These are phyloP conservation scores for Drosophila acutilabella DNA, from an alignment of 2,888 invertebrate species.

Conservation along the genomic window DNA sequence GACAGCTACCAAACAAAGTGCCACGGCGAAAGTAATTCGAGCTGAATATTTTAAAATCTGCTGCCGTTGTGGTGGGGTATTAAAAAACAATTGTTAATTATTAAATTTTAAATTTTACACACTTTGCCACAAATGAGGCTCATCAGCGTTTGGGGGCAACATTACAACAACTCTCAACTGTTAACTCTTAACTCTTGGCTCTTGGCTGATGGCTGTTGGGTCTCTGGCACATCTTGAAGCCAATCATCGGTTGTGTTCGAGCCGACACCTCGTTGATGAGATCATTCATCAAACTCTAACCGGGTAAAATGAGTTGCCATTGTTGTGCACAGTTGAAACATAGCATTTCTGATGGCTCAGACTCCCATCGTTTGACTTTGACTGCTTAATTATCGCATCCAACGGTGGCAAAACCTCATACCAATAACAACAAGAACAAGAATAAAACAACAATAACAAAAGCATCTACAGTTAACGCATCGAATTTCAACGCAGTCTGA, in stretches of 20 bases:
- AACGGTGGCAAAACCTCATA: constrained; percentile 44
- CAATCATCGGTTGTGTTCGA: constrained; percentile 68
- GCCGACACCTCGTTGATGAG: constrained; percentile 83
- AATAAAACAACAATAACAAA: neutral
- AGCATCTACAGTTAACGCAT: constrained; percentile 26
- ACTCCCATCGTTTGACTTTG: constrained; percentile 62
- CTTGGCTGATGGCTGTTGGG: constrained; percentile 1
- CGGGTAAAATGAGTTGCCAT: constrained; percentile 81
- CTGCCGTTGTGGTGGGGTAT: constrained; percentile 63
- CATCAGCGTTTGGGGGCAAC: constrained; percentile 41
- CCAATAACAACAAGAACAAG: constrained; percentile 12
- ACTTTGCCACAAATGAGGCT: constrained; percentile 69
- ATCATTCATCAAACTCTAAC: constrained; percentile 82
- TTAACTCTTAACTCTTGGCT: no score
- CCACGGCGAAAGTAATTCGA: constrained; percentile 70
- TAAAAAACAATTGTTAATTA: constrained; percentile 79
- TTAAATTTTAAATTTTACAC: constrained; percentile 75
- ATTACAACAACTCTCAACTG: neutral
- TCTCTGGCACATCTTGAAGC: constrained; percentile 35
- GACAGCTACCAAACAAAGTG: constrained; percentile 69
- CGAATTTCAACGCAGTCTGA: constrained; percentile 17
- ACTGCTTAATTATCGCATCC: constrained; percentile 71
- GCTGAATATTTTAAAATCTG: constrained; percentile 35
- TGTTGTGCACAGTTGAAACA: constrained; percentile 63
- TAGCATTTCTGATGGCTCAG: constrained; percentile 27